Conservation (phyloP, 1,140 invertebrate species). For the Bombyx mandarina region DNA sequence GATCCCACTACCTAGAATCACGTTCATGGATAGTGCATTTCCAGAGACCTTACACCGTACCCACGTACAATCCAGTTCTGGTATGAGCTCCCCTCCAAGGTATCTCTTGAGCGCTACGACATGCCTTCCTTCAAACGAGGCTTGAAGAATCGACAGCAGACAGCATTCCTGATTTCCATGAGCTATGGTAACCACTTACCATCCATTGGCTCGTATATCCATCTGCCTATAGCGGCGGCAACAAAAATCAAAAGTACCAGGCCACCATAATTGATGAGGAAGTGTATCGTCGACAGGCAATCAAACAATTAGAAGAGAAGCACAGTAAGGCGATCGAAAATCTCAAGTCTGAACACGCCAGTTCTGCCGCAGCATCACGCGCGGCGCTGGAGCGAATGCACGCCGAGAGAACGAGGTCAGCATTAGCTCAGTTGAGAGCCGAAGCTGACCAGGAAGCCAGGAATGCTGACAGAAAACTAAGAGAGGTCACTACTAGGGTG, state of each 20-base stretch:
- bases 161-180: too few species aligned
- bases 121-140: too few species aligned
- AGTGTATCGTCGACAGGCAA: conserved; percentile 19
- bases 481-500: conserved; percentile 46
- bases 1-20: too few species aligned
- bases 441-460: conserved; percentile 37
- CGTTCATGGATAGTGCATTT: too few species aligned
- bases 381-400: conserved; percentile 34
- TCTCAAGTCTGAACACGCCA: conserved; percentile 31
- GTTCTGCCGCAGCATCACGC: conserved; percentile 26
- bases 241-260: not conserved
- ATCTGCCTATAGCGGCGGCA: too few species aligned
- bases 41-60: too few species aligned
- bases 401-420: conserved; percentile 39
- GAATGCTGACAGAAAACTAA: conserved; percentile 46
- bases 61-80: too few species aligned
- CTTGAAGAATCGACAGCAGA: too few species aligned
- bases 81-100: too few species aligned
- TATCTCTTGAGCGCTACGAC: too few species aligned
- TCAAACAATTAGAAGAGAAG: conserved; percentile 34
- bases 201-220: too few species aligned
- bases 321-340: conserved; percentile 30
- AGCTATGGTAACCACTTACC: too few species aligned
- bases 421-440: conserved; percentile 35
- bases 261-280: conserved; percentile 1